Evolutionary conservation across 2,888 invertebrate species (phyloP).

Genomic region (Melitaea athalia): DNA sequence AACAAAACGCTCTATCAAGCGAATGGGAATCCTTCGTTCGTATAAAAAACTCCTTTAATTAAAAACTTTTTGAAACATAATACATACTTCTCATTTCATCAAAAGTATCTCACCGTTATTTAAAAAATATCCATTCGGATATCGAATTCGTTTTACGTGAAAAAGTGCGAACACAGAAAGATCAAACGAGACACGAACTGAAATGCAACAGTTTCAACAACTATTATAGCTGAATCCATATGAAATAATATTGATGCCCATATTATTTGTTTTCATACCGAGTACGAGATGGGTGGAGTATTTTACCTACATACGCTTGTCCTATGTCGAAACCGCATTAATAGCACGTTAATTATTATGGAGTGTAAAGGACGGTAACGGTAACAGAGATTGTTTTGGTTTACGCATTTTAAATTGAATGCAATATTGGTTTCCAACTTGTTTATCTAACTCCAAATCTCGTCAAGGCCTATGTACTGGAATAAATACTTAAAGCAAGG

Average conservation of each 20-base stretch:
- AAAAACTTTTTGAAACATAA: not conserved
- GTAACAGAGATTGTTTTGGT: constrained; percentile 11
- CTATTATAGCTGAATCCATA: not conserved
- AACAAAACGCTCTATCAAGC: too few relatives aligned
- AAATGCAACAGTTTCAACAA: constrained; percentile 1
- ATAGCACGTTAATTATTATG: constrained; percentile 6
- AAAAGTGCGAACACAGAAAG: not conserved
- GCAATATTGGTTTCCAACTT: constrained; percentile 1
- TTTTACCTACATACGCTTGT: not conserved
- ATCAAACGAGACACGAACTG: not conserved
- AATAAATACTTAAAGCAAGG: not conserved
- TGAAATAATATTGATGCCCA: not conserved
- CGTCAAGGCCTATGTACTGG: not conserved
- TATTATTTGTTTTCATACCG: not conserved
- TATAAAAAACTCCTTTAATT: not conserved
- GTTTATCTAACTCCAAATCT: not conserved
- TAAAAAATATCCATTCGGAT: not conserved
- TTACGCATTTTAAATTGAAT: constrained; percentile 8
- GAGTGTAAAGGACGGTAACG: too few relatives aligned
- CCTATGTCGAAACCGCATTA: not conserved
- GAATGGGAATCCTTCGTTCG: too few relatives aligned
- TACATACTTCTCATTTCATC: not conserved
- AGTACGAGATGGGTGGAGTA: not conserved
- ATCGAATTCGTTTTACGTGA: not conserved
- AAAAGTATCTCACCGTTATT: not conserved